Evolutionary conservation across 1,140 invertebrate genomes (phyloP).

Genomic region (Prorops nasuta): DNA sequence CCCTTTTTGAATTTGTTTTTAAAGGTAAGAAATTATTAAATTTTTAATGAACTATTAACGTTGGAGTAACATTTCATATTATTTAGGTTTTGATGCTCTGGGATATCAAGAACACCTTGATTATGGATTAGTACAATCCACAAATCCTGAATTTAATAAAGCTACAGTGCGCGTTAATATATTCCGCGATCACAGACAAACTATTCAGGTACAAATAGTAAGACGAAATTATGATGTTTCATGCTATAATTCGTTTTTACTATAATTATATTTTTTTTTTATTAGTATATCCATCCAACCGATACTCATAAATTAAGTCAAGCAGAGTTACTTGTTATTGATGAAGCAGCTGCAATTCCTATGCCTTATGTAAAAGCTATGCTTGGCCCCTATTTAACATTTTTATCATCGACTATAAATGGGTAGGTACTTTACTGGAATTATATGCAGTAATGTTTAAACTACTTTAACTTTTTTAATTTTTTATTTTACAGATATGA

Average conservation of each 20-base stretch:
- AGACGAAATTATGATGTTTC: constrained; percentile 7
- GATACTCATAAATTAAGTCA: constrained; percentile 87
- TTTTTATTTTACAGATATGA: constrained; percentile 71
- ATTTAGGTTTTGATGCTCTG: constrained; percentile 83
- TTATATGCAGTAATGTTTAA: not conserved
- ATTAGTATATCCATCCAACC: constrained; percentile 89
- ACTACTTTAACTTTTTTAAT: too few species aligned
- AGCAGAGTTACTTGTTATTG: constrained; percentile 94
- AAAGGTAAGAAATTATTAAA: constrained; percentile 63
- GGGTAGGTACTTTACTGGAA: constrained; percentile 57
- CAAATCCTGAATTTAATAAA: constrained; percentile 96
- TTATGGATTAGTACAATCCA: constrained; percentile 94
- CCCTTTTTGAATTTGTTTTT: constrained; percentile 95
- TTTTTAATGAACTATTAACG: not conserved
- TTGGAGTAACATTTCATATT: not conserved
- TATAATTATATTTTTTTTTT: constrained; percentile 15
- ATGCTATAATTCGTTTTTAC: constrained; percentile 14
- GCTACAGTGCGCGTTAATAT: constrained; percentile 93
- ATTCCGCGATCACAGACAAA: constrained; percentile 90
- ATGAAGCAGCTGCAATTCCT: constrained; percentile 99
- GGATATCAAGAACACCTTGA: constrained; percentile 96
- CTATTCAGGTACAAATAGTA: constrained; percentile 93
- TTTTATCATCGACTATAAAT: constrained; percentile 96
- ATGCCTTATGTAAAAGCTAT: constrained; percentile 89
- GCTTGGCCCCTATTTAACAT: constrained; percentile 90